A percentile compares a stretch with the other conserved stretches of the same genome.
phyloP scores from a whole-genome alignment of 1,140 invertebrate species.

The Lepidurus packardi region DNA sequence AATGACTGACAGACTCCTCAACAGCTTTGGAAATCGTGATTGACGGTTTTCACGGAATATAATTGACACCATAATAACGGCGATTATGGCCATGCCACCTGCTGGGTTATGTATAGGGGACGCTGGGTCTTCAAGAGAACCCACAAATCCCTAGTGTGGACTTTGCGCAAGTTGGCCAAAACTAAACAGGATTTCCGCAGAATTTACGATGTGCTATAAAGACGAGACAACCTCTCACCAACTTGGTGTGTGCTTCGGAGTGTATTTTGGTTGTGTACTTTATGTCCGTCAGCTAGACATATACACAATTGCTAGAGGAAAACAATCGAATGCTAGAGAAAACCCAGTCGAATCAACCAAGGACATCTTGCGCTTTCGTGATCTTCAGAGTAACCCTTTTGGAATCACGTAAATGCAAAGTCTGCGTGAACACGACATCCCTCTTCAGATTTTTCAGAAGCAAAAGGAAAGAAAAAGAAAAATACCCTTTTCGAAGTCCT shows the following conservation, averaged over 20 bases:
- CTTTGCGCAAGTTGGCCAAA: not conserved
- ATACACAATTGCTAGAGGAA: not conserved
- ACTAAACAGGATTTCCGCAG: not conserved
- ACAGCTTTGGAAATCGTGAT: not conserved
- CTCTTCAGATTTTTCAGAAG: not conserved
- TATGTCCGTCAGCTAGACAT: not conserved
- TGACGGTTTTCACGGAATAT: not conserved
- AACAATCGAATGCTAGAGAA: not conserved
- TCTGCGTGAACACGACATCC: not conserved
- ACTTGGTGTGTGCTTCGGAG: not conserved
- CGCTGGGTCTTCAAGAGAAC: not conserved
- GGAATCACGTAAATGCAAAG: not conserved
- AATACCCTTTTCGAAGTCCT: too few species aligned
- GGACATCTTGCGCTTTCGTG: not conserved
- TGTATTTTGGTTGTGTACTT: not conserved
- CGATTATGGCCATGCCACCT: not conserved
- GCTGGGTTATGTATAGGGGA: not conserved
- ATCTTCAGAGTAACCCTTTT: not conserved
- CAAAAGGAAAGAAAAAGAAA: too few species aligned
- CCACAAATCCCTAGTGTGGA: not conserved
- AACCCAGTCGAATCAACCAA: not conserved
- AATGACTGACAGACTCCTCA: too few species aligned
- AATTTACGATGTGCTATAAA: slow-evolving; percentile 19
- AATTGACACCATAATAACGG: not conserved
- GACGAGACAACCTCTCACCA: not conserved